Base-by-base conservation (phyloP, 64 coral and sea anemone species). In the Anthopleura sola region DNA sequence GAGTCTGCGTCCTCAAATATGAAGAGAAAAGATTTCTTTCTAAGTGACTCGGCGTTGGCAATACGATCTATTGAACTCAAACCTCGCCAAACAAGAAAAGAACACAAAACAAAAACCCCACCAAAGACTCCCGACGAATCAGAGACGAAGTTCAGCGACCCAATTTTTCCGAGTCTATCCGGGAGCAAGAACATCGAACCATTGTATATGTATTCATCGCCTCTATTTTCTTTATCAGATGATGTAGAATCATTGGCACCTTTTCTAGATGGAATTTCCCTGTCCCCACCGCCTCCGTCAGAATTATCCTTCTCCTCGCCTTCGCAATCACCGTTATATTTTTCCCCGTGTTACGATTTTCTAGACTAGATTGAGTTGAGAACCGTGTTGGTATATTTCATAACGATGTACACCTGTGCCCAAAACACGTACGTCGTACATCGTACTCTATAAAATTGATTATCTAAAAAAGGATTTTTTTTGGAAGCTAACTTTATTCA, bases 1-100 rank as follows among this genome's bases (percentile, higher is more conserved):
- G 76, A 48, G 20, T 33, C n/a, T 29, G 2, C 68, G 23, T 44
- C 16, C 76, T 29, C 60, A 23, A 79, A 48, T 40, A 9, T 48
- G 4, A 44, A 44, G 24, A 40, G 76, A 23, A 79, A 23, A 23
- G 6, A 79, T 48, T 79, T 79, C 0, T 40, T 79, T 23, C 21
- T 33, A 34, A 71, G 66, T 39, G 44, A 79, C 76, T 44, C 76
- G 11, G n/a, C 76, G n/a, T 23, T 79, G 17, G 76, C 36, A 13
- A 79, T 79, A 38, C 38, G 44, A 24, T 48, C 76, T 18, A 79
- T 79, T 44, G 76, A 79, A 46, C 76, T 79, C 23, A 79, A 79
- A 26, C 76, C 76, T 16, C 36, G 76, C 5, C 17, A 79, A 48
- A 1, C 36, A 44, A 79, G 17, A 79, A 79, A 48, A 24, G 76